Evolutionary conservation across 2,113 vertebrate genomes (phyloP), one percentile per base, ranked within the genome.

Genomic region (Lampris incognitus): DNA sequence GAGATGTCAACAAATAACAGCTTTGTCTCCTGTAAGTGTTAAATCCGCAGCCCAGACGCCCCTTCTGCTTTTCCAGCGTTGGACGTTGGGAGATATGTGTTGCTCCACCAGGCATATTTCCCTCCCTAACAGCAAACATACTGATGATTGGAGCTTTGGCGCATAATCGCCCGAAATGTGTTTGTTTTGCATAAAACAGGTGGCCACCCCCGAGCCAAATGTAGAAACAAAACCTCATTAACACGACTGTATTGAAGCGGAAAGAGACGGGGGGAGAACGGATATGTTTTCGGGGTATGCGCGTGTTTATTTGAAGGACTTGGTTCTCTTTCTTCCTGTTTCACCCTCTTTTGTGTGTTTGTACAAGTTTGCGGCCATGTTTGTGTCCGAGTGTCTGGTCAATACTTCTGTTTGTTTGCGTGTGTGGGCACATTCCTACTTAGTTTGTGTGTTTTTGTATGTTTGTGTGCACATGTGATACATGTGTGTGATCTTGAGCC

Each of bases 111-210:
- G 46, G 39, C 74, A 64, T 59, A 66, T 38, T 70, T 57, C 55
- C 7, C 41, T 11, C 48, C 39, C 3, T 44, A 72, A 82, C 7
- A 9, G 74, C 70, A 49, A 68, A 36, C 77, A 72, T 69, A 71
- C 72, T 73, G 78, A 79, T 72, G 74, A 86, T 85, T 75, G 71
- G 48, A 46, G 54, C 55, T 39, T 24, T 62, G 65, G 76, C 59
- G 10, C 50, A 56, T 81, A 70, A 83, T 75, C 6, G 37, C 1
- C 4, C 64, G 72, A 44, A 74, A 82, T 76, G 54, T 61, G 61
- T 80, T 78, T 74, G 78, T 81, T 77, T 83, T 84, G 74, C 62
- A n/a, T 72, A 46, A 52, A 87, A 73, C 90, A 89, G 89, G 85
- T 91, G 89, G 84, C 66, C 56, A 6, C 64, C 84, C 81, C 39